These are phyloP conservation scores for Condylura cristata DNA, from an alignment of 2,113 vertebrate genomes.

Conservation along the genomic window DNA sequence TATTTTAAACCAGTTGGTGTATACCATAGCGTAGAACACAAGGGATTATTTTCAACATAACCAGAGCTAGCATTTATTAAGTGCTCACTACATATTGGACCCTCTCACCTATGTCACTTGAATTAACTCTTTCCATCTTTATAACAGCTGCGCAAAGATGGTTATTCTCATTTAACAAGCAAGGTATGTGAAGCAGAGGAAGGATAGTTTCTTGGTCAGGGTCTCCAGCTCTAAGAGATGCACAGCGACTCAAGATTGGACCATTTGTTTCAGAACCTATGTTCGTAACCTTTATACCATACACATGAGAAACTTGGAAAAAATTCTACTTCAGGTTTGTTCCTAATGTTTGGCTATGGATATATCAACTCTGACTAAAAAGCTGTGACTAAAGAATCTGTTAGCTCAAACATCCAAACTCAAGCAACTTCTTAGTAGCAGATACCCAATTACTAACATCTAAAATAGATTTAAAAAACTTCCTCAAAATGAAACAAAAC, in stretches of 20 bases:
- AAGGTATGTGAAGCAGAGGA: neutral
- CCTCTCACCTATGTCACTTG: neutral
- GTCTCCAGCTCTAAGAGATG: neutral
- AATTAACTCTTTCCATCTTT: neutral
- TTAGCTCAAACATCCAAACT: neutral
- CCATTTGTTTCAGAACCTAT: neutral
- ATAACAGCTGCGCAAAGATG: neutral
- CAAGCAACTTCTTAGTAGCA: conserved; percentile 19
- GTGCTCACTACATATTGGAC: neutral
- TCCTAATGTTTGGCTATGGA: neutral
- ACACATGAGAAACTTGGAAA: neutral
- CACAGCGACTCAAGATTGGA: neutral
- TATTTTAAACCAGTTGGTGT: conserved; percentile 22
- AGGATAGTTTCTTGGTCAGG: neutral
- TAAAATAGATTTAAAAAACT: conserved; percentile 53
- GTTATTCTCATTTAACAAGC: neutral
- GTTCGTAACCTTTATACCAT: neutral
- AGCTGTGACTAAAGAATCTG: conserved; percentile 30
- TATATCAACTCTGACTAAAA: neutral
- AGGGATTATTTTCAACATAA: neutral
- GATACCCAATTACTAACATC: neutral
- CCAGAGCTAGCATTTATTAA: neutral
- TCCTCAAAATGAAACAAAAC: conserved; percentile 61
- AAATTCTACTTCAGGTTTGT: neutral
- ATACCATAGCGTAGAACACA: neutral